Base-by-base conservation (phyloP, 2,888 invertebrate genomes). In the Thera britannica region DNA sequence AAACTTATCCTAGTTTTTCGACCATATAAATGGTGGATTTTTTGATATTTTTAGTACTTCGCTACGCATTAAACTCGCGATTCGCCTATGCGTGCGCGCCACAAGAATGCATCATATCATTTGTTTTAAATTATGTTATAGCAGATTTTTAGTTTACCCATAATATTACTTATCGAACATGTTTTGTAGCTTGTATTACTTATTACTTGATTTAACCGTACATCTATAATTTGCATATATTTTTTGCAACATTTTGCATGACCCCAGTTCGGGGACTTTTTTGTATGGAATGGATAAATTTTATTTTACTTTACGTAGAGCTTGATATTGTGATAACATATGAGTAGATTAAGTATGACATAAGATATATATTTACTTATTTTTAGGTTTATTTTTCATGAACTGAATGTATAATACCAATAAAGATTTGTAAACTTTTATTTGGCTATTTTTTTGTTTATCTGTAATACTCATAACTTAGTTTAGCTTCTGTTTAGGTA, bases 51-150 rank as follows among this genome's bases (percentile, higher is more conserved):
- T 72, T 74, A 76, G 77, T 84, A 80, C 78, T 83, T 71, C 72
- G 79, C 49, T 65, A 62, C 56, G 36, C 55, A 61, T 58, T 75
- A 74, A 79, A 77, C 79, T 83, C 81, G 90, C 90, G 90, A 83
- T 69, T 84, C 76, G 90, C 87, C 87, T 87, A 69, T 74, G 48
- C 61, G 87, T 86, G 89, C 81, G 76, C 90, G 90, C 89, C 80
- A 91, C 94, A 94, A 94, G 94, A 94, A 94, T 94, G 86, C 91
- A 89, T 94, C 94, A 94, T 94, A 94, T 94, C 94, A 94, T 94
- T 94, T 94, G 90, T 90, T 93, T 92, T 93, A 89, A 84, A 85
- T 90, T 85, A 84, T 90, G 88, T 88, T 83, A 73, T 89, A 87
- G 88, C 86, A 83, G 85, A 81, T 78, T 87, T 23, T 88, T 87